A percentile compares a stretch with the other conserved stretches of the same genome.
Conservation (phyloP, 1,140 invertebrate species). For the Rhagoletis pomonella region DNA sequence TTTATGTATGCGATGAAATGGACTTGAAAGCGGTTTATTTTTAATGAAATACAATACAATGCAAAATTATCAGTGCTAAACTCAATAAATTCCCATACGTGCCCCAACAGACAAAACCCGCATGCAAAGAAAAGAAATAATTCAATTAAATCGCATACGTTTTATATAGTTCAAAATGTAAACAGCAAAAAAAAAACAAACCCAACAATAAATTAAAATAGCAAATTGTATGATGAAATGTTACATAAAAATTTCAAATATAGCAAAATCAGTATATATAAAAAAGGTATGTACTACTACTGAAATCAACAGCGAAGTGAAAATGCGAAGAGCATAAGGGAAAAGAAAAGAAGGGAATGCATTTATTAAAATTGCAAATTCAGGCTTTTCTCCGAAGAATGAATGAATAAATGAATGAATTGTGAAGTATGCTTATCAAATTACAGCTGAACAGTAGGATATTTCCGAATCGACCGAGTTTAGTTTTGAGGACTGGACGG, state of each 20-base stretch:
- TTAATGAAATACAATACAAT: neutral
- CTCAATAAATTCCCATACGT: constrained; percentile 36
- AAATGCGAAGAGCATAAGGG: neutral
- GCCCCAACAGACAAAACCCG: neutral
- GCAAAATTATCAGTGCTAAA: neutral
- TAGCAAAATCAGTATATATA: neutral
- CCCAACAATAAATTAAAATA: neutral
- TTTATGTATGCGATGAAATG: neutral
- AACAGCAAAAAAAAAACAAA: neutral
- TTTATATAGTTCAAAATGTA: neutral
- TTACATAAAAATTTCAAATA: constrained; percentile 21
- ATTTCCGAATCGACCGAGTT: neutral
- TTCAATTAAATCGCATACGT: neutral
- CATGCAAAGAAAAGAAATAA: neutral
- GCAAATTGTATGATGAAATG: constrained; percentile 14
- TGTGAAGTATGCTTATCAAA: neutral
- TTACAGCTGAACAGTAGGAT: neutral
- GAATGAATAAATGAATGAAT: constrained; percentile 39
- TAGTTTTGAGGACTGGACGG: neutral
- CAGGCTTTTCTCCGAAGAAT: neutral
- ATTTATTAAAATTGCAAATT: constrained; percentile 15
- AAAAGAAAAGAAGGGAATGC: neutral
- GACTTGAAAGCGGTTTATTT: neutral
- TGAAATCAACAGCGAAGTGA: neutral
- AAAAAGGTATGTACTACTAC: too few relatives aligned